Evolutionary conservation across 2,797 vertebrate genomes (phyloP).

Genomic region (Melopsittacus undulatus): DNA sequence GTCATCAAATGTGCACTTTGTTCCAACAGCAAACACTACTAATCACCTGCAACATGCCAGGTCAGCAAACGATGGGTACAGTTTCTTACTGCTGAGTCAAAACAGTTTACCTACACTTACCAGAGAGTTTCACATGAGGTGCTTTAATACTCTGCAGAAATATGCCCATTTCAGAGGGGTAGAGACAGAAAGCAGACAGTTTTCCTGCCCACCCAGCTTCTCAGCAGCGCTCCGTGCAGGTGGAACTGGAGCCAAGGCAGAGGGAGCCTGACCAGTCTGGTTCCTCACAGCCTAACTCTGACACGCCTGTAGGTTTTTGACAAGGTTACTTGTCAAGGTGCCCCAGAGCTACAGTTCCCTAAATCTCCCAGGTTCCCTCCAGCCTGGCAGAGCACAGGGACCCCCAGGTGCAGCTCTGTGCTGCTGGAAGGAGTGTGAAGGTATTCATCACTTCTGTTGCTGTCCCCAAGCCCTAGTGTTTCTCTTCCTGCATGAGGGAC

Average conservation of each 20-base stretch:
- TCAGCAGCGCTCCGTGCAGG: fast-evolving
- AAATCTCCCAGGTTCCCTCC: background rate
- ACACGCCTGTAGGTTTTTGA: background rate
- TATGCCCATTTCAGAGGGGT: background rate
- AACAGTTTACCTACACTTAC: background rate
- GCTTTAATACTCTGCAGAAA: background rate
- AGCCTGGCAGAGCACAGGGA: background rate
- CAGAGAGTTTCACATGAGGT: background rate
- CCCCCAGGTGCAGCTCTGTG: background rate
- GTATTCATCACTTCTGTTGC: background rate
- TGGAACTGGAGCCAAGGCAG: background rate
- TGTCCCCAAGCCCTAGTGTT: fast-evolving
- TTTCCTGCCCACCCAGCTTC: background rate
- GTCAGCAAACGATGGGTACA: slow-evolving; percentile 9
- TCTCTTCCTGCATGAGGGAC: background rate
- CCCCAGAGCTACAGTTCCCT: fast-evolving
- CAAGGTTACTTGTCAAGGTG: background rate
- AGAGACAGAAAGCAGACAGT: background rate
- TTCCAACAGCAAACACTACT: slow-evolving; percentile 59
- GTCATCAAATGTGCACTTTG: slow-evolving; percentile 45
- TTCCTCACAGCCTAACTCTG: background rate
- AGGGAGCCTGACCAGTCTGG: background rate
- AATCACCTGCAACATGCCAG: background rate
- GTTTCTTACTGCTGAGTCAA: background rate
- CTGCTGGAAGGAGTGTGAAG: background rate